Percentiles rank a stretch among this genome's conserved stretches.
phyloP scores from a whole-genome alignment of 2,113 vertebrate genomes.

The Cochlearius cochlearius region DNA sequence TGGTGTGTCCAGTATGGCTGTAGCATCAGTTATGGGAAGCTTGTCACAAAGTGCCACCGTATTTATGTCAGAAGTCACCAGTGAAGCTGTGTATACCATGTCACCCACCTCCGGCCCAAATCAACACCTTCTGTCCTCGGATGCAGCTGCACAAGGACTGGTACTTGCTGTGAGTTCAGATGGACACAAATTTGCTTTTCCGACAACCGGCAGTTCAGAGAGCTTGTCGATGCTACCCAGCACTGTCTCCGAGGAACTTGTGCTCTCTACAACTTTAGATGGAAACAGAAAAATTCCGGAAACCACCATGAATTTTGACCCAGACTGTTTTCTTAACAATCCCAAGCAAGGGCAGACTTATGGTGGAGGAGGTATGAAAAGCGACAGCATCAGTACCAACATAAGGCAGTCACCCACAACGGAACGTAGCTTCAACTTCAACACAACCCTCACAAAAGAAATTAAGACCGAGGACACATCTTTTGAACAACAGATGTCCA shows the following conservation, averaged over 20 bases:
- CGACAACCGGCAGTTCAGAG: conserved; percentile 83
- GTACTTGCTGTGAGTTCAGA: conserved; percentile 91
- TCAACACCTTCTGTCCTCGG: conserved; percentile 91
- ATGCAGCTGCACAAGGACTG: conserved; percentile 88
- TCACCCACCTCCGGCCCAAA: conserved; percentile 91
- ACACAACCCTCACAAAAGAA: conserved; percentile 87
- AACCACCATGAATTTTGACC: conserved; percentile 97
- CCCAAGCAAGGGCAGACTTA: conserved; percentile 99
- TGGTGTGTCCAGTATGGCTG: conserved; percentile 90
- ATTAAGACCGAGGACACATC: conserved; percentile 98
- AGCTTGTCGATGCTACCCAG: conserved; percentile 89
- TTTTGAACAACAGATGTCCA: conserved; percentile 97
- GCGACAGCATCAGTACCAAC: conserved; percentile 80
- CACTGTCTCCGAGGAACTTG: conserved; percentile 92
- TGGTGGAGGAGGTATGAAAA: conserved; percentile 92
- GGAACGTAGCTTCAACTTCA: conserved; percentile 86
- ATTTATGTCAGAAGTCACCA: conserved; percentile 97
- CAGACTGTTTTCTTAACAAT: conserved; percentile 99
- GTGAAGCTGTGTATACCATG: conserved; percentile 95
- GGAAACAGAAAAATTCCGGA: conserved; percentile 92
- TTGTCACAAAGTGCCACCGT: conserved; percentile 92
- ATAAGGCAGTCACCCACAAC: conserved; percentile 85
- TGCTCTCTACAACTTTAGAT: conserved; percentile 94
- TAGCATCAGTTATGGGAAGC: conserved; percentile 94
- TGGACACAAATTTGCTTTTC: conserved; percentile 97